Percentiles rank a stretch among this genome's conserved stretches.
Conservation (phyloP, 2,888 invertebrate genomes). For the Orthosia gracilis region DNA sequence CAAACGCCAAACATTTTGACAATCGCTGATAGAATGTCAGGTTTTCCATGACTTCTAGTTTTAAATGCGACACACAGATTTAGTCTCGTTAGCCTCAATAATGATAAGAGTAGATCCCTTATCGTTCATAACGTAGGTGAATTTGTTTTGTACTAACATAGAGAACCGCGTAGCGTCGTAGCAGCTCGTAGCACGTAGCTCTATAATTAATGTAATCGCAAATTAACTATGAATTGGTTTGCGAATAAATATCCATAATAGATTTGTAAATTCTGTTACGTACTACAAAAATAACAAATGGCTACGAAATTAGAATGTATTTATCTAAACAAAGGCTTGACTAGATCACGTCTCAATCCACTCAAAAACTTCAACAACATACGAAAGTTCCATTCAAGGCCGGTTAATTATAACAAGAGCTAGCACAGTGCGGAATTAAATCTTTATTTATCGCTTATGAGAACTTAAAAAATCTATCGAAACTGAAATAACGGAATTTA, state of each 20-base stretch:
- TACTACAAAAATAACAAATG: constrained; percentile 15
- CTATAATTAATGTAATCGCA: not conserved
- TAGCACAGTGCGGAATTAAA: not conserved
- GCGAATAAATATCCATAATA: not conserved
- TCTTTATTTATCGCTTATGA: constrained; percentile 2
- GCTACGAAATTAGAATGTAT: constrained; percentile 39
- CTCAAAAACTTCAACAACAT: constrained; percentile 6
- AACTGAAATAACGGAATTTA: not conserved
- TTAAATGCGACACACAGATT: too few species aligned
- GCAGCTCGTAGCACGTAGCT: constrained; percentile 46
- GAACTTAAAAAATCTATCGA: not conserved
- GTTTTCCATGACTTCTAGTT: too few species aligned
- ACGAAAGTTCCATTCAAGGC: constrained; percentile 24
- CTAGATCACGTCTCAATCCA: constrained; percentile 26
- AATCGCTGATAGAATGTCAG: too few species aligned
- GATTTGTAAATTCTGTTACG: not conserved
- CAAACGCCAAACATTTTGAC: too few species aligned
- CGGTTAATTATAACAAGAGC: constrained; percentile 24
- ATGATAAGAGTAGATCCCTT: not conserved
- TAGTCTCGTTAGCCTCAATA: not conserved
- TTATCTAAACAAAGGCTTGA: constrained; percentile 42
- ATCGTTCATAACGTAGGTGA: not conserved
- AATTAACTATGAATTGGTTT: not conserved
- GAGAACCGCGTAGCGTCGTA: constrained; percentile 12
- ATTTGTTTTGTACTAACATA: not conserved